Evolutionary conservation across 1,140 invertebrate genomes (phyloP).

Genomic region (Ceratina australensis): DNA sequence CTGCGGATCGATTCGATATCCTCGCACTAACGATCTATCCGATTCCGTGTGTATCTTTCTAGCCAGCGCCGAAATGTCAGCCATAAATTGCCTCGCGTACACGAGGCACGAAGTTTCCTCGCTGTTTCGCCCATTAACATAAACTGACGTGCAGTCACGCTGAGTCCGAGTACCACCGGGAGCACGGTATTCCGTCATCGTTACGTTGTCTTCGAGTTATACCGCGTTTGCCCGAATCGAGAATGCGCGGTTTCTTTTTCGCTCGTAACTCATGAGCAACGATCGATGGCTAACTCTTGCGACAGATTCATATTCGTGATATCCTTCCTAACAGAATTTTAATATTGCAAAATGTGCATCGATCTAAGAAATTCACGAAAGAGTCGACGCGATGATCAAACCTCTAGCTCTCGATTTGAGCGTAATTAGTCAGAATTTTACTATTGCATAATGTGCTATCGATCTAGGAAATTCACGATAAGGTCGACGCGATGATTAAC

Average conservation of each 20-base stretch:
- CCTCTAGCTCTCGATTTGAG: too few species aligned
- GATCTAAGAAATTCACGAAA: too few species aligned
- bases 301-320: conserved; percentile 29
- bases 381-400: too few species aligned
- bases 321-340: too few species aligned
- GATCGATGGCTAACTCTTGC: conserved; percentile 30
- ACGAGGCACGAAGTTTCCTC: conserved; percentile 52
- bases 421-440: too few species aligned
- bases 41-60: conserved; percentile 27
- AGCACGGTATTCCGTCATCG: conserved; percentile 41
- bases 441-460: too few species aligned
- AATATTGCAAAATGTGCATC: too few species aligned
- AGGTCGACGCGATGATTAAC: too few species aligned
- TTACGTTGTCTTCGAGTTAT: background rate
- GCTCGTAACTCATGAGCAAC: conserved; percentile 6
- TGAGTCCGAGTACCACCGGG: conserved; percentile 18
- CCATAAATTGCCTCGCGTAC: conserved; percentile 56
- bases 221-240: background rate
- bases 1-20: conserved; percentile 11
- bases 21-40: conserved; percentile 5
- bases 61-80: conserved; percentile 53
- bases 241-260: background rate
- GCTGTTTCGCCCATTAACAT: conserved; percentile 59
- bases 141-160: conserved; percentile 44
- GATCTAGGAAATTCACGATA: too few species aligned